phyloP scores from a whole-genome alignment of 2,113 vertebrate genomes.

The Macrotis lagotis region DNA sequence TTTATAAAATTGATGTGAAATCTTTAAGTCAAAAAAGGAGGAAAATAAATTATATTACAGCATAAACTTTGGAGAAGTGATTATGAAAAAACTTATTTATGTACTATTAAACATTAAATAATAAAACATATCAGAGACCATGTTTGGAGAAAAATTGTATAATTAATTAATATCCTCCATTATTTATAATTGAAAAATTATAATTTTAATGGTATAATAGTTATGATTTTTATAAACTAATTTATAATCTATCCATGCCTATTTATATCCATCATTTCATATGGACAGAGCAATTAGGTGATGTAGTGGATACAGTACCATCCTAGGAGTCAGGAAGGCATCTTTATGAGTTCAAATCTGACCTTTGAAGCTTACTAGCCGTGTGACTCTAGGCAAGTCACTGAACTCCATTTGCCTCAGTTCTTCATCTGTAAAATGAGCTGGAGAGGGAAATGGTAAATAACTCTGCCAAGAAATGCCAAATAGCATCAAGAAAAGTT shows the following conservation, averaged over 20 bases:
- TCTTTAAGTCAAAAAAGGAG: neutral
- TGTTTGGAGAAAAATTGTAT: neutral
- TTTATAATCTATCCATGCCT: no score
- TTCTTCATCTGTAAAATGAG: no score
- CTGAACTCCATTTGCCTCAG: no score
- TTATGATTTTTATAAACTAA: no score
- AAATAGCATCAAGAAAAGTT: no score
- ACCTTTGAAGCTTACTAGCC: no score
- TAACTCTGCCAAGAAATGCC: no score
- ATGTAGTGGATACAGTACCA: no score
- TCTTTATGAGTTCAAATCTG: no score
- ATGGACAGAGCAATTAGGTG: neutral
- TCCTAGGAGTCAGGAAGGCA: no score
- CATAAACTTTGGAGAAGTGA: neutral
- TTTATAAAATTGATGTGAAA: neutral
- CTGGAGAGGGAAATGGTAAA: no score
- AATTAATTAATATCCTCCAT: neutral
- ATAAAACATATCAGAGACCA: neutral
- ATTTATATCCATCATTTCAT: neutral
- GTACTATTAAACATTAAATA: neutral
- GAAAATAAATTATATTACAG: neutral
- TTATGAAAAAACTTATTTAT: neutral
- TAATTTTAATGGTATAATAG: neutral
- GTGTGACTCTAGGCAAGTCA: no score
- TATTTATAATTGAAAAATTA: neutral